Conservation (phyloP, 2,797 vertebrate genomes). For the Manis javanica region DNA sequence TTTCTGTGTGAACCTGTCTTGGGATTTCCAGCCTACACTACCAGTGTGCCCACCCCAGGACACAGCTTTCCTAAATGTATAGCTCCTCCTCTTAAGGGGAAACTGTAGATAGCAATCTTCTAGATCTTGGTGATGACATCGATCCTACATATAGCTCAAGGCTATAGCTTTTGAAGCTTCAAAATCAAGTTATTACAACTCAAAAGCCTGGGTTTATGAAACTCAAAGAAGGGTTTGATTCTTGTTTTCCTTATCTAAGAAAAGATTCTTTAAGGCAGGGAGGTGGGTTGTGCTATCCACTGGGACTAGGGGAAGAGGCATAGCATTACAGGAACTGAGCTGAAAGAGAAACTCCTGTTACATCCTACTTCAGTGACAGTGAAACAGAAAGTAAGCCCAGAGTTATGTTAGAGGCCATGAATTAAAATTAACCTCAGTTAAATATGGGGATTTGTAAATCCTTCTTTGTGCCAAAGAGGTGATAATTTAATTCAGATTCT, state of each 20-base stretch:
- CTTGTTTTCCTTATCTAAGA: neutral
- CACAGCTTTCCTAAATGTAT: neutral
- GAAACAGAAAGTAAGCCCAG: neutral
- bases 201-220: constrained; percentile 12
- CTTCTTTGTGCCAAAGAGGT: neutral
- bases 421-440: neutral
- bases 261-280: neutral
- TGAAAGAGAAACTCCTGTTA: neutral
- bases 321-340: neutral
- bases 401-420: neutral
- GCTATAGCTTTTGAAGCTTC: constrained; percentile 8
- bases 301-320: neutral
- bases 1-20: neutral
- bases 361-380: neutral
- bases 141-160: neutral
- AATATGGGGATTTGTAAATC: neutral
- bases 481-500: constrained; percentile 14
- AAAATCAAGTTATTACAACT: neutral
- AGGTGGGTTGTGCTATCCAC: neutral
- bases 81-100: neutral
- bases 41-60: neutral
- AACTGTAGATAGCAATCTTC: neutral
- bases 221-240: neutral
- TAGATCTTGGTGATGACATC: neutral
- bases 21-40: neutral